Base-by-base conservation (phyloP, 2,888 invertebrate species). In the Meloe dianella region DNA sequence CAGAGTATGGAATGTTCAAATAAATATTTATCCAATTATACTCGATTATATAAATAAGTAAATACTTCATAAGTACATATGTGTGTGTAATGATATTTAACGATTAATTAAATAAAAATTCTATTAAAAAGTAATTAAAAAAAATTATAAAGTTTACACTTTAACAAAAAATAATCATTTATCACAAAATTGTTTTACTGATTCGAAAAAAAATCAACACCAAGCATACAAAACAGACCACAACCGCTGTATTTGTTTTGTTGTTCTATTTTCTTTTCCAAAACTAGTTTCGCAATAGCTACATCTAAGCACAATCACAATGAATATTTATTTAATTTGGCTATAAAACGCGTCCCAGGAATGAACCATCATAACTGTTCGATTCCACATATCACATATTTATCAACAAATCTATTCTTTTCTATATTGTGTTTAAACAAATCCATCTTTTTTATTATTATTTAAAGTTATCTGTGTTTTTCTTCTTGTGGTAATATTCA, bases 281-380 rank as follows among this genome's bases (percentile, higher is more conserved):
- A 22, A n/a, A n/a, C n/a, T n/a, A n/a, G n/a, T n/a, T 8, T 22
- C 9, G 30, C 29, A 24, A 59, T 60, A 54, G 67, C 65, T 64
- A 67, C 67, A 67, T 67, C 67, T 67, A 67, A 67, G 67, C 65
- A 67, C 67, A 65, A 67, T 61, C 38, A 66, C 32, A 54, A 64
- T 67, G 58, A 41, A 17, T 7, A 1, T 17, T 6, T 41, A 5
- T 41, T 20, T 47, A 1, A 8, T 20, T 20, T 64, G 64, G 67
- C 63, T 61, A 67, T 30, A 57, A 66, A 67, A 67, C 54, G 38
- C 59, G 58, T 38, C 1, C 57, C 61, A 61, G 61, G 60, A 67
- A 63, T 58, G 63, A 32, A 41, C 60, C 58, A 59, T 56, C 14
- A 29, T 24, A 32, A 27, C 57, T 61, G 35, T 14, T 12, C 12